Evolutionary conservation across 1,140 invertebrate genomes (phyloP).

Genomic region (Microvelia longipes): DNA sequence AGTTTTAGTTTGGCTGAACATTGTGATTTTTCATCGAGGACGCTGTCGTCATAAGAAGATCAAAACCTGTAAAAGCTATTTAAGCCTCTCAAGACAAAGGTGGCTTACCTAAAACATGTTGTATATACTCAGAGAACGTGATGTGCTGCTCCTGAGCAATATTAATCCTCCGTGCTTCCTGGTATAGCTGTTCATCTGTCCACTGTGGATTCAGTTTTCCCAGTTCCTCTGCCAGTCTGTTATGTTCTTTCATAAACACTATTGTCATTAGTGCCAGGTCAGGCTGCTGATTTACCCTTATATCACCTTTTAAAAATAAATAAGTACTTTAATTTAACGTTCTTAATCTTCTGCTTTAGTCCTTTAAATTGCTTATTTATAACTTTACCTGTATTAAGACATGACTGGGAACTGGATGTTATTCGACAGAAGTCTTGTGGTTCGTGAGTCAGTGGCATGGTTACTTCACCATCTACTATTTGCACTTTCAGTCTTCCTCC

Average conservation of each 20-base stretch:
- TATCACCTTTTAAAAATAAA: constrained; percentile 39
- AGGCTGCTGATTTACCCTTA: constrained; percentile 45
- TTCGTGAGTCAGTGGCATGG: constrained; percentile 49
- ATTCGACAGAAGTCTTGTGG: constrained; percentile 44
- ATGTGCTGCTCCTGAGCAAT: constrained; percentile 43
- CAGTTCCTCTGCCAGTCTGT: constrained; percentile 41
- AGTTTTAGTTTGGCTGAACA: too few species aligned
- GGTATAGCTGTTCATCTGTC: constrained; percentile 44
- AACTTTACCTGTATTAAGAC: constrained; percentile 23
- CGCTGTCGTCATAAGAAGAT: too few species aligned
- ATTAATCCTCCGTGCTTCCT: constrained; percentile 45
- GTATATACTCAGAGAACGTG: constrained; percentile 43
- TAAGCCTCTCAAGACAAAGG: too few species aligned
- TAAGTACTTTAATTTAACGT: too few species aligned
- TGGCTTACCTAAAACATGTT: constrained; percentile 37
- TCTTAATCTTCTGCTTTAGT: neutral
- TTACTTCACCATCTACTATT: constrained; percentile 46
- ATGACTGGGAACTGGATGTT: constrained; percentile 26
- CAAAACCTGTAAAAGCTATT: too few species aligned
- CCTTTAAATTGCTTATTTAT: neutral
- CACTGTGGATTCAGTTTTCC: constrained; percentile 43
- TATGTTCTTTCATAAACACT: constrained; percentile 49
- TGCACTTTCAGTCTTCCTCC: constrained; percentile 35
- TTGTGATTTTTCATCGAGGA: too few species aligned
- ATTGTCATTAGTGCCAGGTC: constrained; percentile 41